A percentile compares a stretch with the other conserved stretches of the same genome.
Conservation (phyloP, 1,140 invertebrate species). For the Zaprionus africanus region DNA sequence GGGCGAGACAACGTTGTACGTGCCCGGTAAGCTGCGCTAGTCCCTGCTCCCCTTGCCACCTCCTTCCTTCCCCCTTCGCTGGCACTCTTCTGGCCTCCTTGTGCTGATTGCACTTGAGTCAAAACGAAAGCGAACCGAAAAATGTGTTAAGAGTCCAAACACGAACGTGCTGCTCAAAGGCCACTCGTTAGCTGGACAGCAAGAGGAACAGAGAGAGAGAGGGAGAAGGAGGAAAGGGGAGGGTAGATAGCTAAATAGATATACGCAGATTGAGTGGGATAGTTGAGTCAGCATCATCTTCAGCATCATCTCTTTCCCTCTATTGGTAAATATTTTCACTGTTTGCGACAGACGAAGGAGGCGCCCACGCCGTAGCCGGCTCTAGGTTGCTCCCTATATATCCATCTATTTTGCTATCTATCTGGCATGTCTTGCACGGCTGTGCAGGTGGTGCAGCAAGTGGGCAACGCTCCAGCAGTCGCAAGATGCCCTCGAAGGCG, state of each 20-base stretch:
- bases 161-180: slow-evolving; percentile 80
- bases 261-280: slow-evolving; percentile 37
- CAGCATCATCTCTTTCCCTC: slow-evolving; percentile 37
- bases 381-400: slow-evolving; percentile 5
- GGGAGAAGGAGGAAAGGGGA: not conserved
- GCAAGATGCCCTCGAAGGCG: slow-evolving; percentile 26
- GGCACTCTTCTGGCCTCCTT: slow-evolving; percentile 22
- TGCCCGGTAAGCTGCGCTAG: slow-evolving; percentile 22
- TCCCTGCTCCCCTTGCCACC: slow-evolving; percentile 13
- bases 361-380: not conserved
- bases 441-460: slow-evolving; percentile 48
- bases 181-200: slow-evolving; percentile 68
- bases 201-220: slow-evolving; percentile 9
- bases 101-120: slow-evolving; percentile 69
- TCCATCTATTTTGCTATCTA: not conserved
- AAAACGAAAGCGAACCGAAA: slow-evolving; percentile 57
- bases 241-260: not conserved
- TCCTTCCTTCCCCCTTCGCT: not conserved
- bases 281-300: slow-evolving; percentile 47
- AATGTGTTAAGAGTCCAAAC: slow-evolving; percentile 82
- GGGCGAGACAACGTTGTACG: slow-evolving; percentile 74
- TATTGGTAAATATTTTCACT: slow-evolving; percentile 78
- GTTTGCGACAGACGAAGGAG: slow-evolving; percentile 58
- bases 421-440: not conserved
- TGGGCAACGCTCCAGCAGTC: slow-evolving; percentile 32